Conservation (phyloP, 2,797 vertebrate species). For the Enteromius thamalakanensis region DNA sequence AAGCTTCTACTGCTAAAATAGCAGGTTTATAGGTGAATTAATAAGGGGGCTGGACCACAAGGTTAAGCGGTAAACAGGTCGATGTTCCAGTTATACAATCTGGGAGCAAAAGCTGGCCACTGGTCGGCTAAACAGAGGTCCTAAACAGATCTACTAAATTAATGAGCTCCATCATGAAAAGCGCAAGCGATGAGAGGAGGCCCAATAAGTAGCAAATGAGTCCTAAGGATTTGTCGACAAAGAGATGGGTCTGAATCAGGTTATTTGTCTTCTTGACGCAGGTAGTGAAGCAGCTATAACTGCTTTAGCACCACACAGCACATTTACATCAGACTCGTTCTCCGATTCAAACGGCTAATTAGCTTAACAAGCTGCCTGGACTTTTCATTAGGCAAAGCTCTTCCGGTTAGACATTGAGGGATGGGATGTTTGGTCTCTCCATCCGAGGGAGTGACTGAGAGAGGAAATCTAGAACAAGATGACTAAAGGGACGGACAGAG, state of each 20-base stretch:
- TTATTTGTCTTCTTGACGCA: slow-evolving; percentile 31
- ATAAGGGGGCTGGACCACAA: background rate
- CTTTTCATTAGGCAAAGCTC: slow-evolving; percentile 57
- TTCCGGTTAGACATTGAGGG: slow-evolving; percentile 19
- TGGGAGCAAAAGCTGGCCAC: slow-evolving; percentile 53
- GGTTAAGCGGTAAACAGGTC: slow-evolving; percentile 53
- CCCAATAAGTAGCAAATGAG: slow-evolving; percentile 66
- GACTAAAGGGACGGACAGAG: slow-evolving; percentile 40
- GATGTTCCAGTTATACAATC: slow-evolving; percentile 26
- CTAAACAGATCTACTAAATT: slow-evolving; percentile 63
- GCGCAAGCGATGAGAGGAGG: slow-evolving; percentile 43
- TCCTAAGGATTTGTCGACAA: slow-evolving; percentile 59
- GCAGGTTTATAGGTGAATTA: background rate
- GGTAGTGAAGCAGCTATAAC: slow-evolving; percentile 19
- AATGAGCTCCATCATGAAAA: slow-evolving; percentile 43
- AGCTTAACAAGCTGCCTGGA: slow-evolving; percentile 40
- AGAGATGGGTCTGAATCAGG: slow-evolving; percentile 44
- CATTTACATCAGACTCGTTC: slow-evolving; percentile 18
- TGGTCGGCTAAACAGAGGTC: slow-evolving; percentile 58
- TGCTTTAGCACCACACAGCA: slow-evolving; percentile 27
- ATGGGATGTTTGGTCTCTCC: slow-evolving; percentile 21
- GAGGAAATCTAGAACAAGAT: slow-evolving; percentile 30
- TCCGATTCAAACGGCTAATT: slow-evolving; percentile 38
- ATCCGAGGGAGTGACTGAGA: background rate
- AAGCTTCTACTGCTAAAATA: slow-evolving; percentile 6